These are phyloP conservation scores for Bufo gargarizans DNA, from an alignment of 2,113 vertebrate species.

Conservation along the genomic window DNA sequence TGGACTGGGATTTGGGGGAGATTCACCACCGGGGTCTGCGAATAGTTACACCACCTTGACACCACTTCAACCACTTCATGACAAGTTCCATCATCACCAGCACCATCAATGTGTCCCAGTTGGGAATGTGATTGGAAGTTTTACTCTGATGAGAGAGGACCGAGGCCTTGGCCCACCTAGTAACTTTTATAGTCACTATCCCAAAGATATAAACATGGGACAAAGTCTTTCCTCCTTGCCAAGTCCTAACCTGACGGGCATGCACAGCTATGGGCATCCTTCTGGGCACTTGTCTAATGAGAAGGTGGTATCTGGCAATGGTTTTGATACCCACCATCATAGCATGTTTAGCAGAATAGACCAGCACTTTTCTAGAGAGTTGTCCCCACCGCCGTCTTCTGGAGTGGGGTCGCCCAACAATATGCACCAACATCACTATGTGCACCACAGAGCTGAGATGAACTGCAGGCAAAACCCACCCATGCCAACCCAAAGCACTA, in stretches of 20 bases:
- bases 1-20: slow-evolving; percentile 78
- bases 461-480: slow-evolving; percentile 73
- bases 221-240: slow-evolving; percentile 75
- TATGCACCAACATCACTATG: slow-evolving; percentile 58
- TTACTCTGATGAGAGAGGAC: slow-evolving; percentile 83
- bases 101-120: slow-evolving; percentile 79
- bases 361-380: slow-evolving; percentile 77
- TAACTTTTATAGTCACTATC: slow-evolving; percentile 81
- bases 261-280: slow-evolving; percentile 67
- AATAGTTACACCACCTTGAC: slow-evolving; percentile 83
- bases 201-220: slow-evolving; percentile 78
- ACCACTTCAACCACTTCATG: slow-evolving; percentile 79
- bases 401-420: slow-evolving; percentile 77
- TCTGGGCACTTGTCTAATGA: slow-evolving; percentile 70
- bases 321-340: slow-evolving; percentile 76
- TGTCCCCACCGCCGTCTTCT: slow-evolving; percentile 77
- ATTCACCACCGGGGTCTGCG: slow-evolving; percentile 74
- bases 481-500: slow-evolving; percentile 69
- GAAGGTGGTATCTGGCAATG: slow-evolving; percentile 72
- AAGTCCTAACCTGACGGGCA: slow-evolving; percentile 59
- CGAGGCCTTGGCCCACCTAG: slow-evolving; percentile 68
- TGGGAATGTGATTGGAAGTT: slow-evolving; percentile 83
- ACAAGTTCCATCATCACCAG: slow-evolving; percentile 76
- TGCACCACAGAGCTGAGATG: slow-evolving; percentile 68
- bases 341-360: slow-evolving; percentile 76